Base-by-base conservation (phyloP, 2,113 vertebrate species). In the Fulmarus glacialis region DNA sequence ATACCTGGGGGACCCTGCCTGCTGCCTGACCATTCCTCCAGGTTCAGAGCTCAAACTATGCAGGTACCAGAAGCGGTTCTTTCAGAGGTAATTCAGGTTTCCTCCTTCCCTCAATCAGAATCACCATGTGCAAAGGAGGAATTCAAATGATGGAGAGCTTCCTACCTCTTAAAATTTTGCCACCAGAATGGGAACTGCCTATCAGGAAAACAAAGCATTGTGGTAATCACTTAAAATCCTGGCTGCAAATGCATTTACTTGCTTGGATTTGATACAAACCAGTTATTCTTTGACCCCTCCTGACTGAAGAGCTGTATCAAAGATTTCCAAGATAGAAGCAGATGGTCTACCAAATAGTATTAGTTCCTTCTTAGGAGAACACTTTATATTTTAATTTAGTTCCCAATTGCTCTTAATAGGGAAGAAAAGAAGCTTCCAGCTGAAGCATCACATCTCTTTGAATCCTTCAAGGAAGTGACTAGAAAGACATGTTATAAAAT, bases 351-450 rank as follows among this genome's bases (percentile, higher is more conserved):
- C 78, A 89, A 93, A 94, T 4, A 86, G 22, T n/a, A 75, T 85
- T 75, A 91, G 30, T 40, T 87, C 50, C 48, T 85, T 89, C 60
- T 92, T 84, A 80, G 63, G 45, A 95, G 45, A 91, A 90, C n/a
- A 62, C 14, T 91, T 91, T 47, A 72, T 87, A 89, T 93, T 96
- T 95, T 73, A 94, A 96, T 97, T 95, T 90, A 81, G 43, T 47
- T 94, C 77, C 52, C 79, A 77, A 40, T 68, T 77, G 50, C 55
- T 94, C 64, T 74, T 70, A 45, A 90, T 75, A 78, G 45, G 74
- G 77, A 89, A 67, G 84, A 48, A 94, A 81, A 48, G 42, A 52
- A 84, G 50, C 32, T 98, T 97, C 88, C 63, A 87, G 90, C 64
- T 70, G 90, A 91, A 96, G 55, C 63, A 87, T 56, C n/a, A 56